phyloP scores from a whole-genome alignment of 2,113 vertebrate genomes.

The Colinus virginianus region DNA sequence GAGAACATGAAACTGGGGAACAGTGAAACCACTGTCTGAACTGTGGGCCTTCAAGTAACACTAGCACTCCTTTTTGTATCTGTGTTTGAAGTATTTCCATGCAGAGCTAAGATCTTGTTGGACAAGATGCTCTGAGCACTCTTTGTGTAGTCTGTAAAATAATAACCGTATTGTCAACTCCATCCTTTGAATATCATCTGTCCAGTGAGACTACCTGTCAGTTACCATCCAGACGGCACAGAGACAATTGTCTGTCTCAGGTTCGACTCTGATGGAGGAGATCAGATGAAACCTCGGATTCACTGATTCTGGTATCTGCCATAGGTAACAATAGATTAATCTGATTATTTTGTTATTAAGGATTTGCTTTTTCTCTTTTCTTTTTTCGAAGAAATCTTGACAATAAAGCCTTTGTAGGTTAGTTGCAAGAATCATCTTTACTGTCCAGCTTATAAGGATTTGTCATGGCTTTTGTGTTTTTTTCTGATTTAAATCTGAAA shows the following conservation, averaged over 20 bases:
- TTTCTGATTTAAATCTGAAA: neutral
- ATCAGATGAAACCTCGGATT: neutral
- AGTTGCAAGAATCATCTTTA: neutral
- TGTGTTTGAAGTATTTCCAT: neutral
- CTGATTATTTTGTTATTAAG: neutral
- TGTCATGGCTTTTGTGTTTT: neutral
- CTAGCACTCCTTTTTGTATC: neutral
- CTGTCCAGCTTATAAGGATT: neutral
- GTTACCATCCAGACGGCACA: neutral
- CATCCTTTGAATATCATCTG: neutral
- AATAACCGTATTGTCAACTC: neutral
- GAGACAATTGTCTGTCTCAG: neutral
- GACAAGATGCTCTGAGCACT: neutral
- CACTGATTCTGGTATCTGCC: neutral
- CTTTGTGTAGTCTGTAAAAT: neutral
- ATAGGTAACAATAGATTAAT: neutral
- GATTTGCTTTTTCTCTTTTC: neutral
- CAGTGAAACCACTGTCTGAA: neutral
- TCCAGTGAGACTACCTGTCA: neutral
- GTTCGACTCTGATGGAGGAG: neutral
- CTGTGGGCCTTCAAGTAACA: neutral
- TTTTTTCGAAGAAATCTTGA: neutral
- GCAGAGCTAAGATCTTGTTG: neutral
- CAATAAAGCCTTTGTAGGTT: neutral
- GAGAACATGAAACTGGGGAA: neutral